phyloP scores from a whole-genome alignment of 2,797 vertebrate species.

The Mastacembelus armatus region DNA sequence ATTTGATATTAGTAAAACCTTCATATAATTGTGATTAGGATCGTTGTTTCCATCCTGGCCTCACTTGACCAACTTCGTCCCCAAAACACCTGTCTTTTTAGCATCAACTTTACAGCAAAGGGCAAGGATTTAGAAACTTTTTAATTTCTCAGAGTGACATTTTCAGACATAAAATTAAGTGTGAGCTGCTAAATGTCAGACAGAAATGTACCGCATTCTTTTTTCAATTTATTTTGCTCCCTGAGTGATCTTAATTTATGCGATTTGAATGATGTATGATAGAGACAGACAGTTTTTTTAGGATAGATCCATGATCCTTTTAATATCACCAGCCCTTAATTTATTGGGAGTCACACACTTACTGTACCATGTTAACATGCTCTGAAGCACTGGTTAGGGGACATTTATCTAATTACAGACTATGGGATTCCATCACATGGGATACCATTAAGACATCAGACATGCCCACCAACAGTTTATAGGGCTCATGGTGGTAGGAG shows the following conservation, averaged over 20 bases:
- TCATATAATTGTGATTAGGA: slow-evolving; percentile 1
- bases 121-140: slow-evolving; percentile 35
- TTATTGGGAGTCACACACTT: slow-evolving; percentile 58
- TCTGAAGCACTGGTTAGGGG: slow-evolving; percentile 43
- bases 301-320: slow-evolving; percentile 51
- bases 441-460: slow-evolving; percentile 48
- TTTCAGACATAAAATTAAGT: slow-evolving; percentile 57
- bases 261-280: slow-evolving; percentile 41
- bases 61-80: slow-evolving; percentile 5
- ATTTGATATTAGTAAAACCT: slow-evolving; percentile 1
- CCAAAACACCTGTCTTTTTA: slow-evolving; percentile 11
- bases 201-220: slow-evolving; percentile 40
- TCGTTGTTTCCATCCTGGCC: background rate
- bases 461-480: slow-evolving; percentile 49
- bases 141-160: slow-evolving; percentile 60
- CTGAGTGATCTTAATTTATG: slow-evolving; percentile 39
- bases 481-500: slow-evolving; percentile 48
- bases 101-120: slow-evolving; percentile 28
- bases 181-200: slow-evolving; percentile 59
- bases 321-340: slow-evolving; percentile 64
- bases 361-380: slow-evolving; percentile 15
- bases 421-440: slow-evolving; percentile 47
- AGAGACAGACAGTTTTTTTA: slow-evolving; percentile 41
- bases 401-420: slow-evolving; percentile 63
- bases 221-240: slow-evolving; percentile 44